Conservation (phyloP, 1,140 invertebrate species). For the Euborellia annulipes region DNA sequence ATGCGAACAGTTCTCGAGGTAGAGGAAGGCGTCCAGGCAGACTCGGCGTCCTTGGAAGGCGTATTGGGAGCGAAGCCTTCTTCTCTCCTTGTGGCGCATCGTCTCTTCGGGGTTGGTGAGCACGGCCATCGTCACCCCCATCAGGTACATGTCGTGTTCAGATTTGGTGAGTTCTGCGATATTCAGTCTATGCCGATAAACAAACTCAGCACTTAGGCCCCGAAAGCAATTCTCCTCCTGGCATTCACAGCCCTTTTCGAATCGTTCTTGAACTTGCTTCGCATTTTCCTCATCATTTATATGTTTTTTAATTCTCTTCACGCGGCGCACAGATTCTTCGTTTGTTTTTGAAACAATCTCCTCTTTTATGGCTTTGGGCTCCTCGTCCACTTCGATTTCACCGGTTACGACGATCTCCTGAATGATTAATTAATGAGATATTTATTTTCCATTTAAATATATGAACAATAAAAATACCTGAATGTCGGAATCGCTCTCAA, state of each 20-base stretch:
- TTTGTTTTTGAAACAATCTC: too few species aligned
- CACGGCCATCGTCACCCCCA: slow-evolving; percentile 66
- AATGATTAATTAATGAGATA: too few species aligned
- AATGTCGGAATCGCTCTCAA: too few species aligned
- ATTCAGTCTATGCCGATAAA: slow-evolving; percentile 57
- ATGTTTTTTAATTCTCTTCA: too few species aligned
- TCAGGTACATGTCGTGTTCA: slow-evolving; percentile 58
- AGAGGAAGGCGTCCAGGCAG: slow-evolving; percentile 60
- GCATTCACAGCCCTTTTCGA: slow-evolving; percentile 56
- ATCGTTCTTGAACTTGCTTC: slow-evolving; percentile 45
- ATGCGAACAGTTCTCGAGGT: slow-evolving; percentile 63
- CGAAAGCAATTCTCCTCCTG: slow-evolving; percentile 56
- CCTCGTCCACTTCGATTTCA: too few species aligned
- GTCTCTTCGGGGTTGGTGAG: slow-evolving; percentile 57
- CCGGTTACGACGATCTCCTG: too few species aligned
- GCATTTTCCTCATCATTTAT: slow-evolving; percentile 31
- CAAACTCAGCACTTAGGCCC: slow-evolving; percentile 50
- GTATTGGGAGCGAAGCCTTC: slow-evolving; percentile 53
- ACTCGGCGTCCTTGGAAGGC: slow-evolving; percentile 54
- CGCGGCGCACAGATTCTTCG: too few species aligned
- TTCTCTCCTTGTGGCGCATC: slow-evolving; percentile 49
- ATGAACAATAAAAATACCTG: too few species aligned
- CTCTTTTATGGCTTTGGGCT: too few species aligned
- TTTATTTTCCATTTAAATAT: too few species aligned
- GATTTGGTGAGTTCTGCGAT: slow-evolving; percentile 61